phyloP scores from a whole-genome alignment of 1,140 invertebrate genomes.

The Drosophila insularis region DNA sequence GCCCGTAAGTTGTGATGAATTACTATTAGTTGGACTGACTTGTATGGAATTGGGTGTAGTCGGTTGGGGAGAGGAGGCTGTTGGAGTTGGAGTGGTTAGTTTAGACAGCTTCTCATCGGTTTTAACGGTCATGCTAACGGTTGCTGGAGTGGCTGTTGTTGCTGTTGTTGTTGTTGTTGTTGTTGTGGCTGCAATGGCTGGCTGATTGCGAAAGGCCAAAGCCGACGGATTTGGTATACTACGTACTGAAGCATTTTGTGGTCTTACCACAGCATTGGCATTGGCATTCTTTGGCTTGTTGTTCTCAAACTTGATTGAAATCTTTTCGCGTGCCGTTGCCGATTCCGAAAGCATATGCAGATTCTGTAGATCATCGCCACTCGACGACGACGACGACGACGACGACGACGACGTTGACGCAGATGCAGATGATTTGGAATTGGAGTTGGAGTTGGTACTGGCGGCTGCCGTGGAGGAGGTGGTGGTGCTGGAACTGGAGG shows the following conservation, averaged over 20 bases:
- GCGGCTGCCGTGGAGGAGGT: neutral
- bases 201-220: constrained; percentile 78
- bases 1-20: constrained; percentile 16
- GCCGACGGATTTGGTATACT: constrained; percentile 82
- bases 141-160: constrained; percentile 10
- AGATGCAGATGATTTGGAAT: neutral
- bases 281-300: constrained; percentile 62
- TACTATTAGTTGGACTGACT: constrained; percentile 40
- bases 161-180: constrained; percentile 22
- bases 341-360: constrained; percentile 78
- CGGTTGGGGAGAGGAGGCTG: too few species aligned
- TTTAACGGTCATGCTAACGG: constrained; percentile 48
- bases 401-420: neutral
- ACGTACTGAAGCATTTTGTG: constrained; percentile 78
- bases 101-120: constrained; percentile 47
- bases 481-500: constrained; percentile 5
- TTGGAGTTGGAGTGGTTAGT: constrained; percentile 19
- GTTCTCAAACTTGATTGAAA: constrained; percentile 68
- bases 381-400: neutral
- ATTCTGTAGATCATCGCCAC: constrained; percentile 75
- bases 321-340: constrained; percentile 75
- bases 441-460: constrained; percentile 3
- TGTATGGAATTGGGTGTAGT: constrained; percentile 1
- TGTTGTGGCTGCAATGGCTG: constrained; percentile 13
- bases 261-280: constrained; percentile 68